Evolutionary conservation across 2,113 vertebrate genomes (phyloP).

Genomic region (Coreoperca whiteheadi): DNA sequence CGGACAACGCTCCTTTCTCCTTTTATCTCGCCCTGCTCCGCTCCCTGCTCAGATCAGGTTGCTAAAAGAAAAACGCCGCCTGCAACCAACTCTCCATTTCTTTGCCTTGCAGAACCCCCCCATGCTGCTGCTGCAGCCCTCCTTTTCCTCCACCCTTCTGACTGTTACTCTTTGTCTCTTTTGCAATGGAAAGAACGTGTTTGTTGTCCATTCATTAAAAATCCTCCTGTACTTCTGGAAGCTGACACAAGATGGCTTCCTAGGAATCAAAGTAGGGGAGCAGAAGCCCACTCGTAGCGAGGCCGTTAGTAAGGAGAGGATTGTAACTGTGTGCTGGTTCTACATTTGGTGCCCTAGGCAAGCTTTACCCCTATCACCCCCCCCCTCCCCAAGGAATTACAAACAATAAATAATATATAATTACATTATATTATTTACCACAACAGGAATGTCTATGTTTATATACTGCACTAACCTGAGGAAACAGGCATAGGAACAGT

Average conservation of each 20-base stretch:
- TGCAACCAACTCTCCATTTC: conserved; percentile 51
- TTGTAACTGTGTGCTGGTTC: too few species aligned
- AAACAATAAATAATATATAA: too few species aligned
- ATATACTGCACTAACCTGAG: too few species aligned
- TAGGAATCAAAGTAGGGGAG: not conserved
- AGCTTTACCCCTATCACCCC: too few species aligned
- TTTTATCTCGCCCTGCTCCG: conserved; percentile 78
- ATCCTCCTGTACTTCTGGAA: conserved; percentile 8
- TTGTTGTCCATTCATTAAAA: conserved; percentile 38
- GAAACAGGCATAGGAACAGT: too few species aligned
- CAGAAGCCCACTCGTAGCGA: not conserved
- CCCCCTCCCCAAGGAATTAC: too few species aligned
- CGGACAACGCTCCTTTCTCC: conserved; percentile 77
- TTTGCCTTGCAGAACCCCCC: conserved; percentile 1
- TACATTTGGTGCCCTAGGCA: too few species aligned
- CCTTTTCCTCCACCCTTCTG: conserved; percentile 12
- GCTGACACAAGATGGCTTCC: conserved; percentile 52
- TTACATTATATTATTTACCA: too few species aligned
- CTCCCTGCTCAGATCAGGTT: conserved; percentile 79
- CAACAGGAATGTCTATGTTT: too few species aligned
- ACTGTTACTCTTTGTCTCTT: conserved; percentile 18
- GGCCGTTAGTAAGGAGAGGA: not conserved
- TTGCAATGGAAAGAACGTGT: conserved; percentile 38
- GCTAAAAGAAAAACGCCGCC: conserved; percentile 74
- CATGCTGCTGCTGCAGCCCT: not conserved